These are phyloP conservation scores for Percopsis transmontana DNA, from an alignment of 2,113 vertebrate genomes.

Conservation along the genomic window DNA sequence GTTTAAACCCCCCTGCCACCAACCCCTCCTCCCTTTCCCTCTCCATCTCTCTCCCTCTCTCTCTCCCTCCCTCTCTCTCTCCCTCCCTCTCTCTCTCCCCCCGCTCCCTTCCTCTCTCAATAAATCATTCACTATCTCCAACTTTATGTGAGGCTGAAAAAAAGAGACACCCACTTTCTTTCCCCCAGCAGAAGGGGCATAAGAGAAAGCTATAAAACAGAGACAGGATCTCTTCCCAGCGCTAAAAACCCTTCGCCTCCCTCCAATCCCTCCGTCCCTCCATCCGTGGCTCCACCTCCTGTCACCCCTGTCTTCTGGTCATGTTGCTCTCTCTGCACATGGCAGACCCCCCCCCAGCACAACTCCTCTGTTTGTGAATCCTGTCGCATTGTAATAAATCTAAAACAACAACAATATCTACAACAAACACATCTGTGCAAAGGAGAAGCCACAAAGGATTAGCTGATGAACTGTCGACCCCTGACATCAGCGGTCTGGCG, in stretches of 20 bases:
- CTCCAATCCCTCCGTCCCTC: constrained; percentile 15
- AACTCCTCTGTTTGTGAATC: constrained; percentile 40
- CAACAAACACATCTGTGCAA: background rate
- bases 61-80: constrained; percentile 1
- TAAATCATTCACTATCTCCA: constrained; percentile 83
- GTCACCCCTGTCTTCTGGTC: constrained; percentile 52
- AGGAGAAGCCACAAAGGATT: constrained; percentile 14
- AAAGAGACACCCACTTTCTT: constrained; percentile 42
- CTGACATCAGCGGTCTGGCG: background rate
- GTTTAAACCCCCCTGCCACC: constrained; percentile 88
- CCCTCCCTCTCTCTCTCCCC: constrained; percentile 48
- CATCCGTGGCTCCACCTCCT: constrained; percentile 35
- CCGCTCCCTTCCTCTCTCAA: constrained; percentile 78
- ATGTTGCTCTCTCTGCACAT: constrained; percentile 14
- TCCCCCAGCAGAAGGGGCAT: constrained; percentile 64
- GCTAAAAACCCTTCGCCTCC: constrained; percentile 32
- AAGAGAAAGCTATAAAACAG: constrained; percentile 71
- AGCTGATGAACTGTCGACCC: too few species aligned
- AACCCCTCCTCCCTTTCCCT: constrained; percentile 59
- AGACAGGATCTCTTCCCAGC: constrained; percentile 67
- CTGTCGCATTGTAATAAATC: constrained; percentile 31
- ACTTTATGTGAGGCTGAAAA: constrained; percentile 77
- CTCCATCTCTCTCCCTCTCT: constrained; percentile 23
- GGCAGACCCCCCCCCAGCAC: constrained; percentile 6
- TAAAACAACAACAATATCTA: too few species aligned